Base-by-base conservation (phyloP, 2,113 vertebrate species). In the Bujurquina vittata region DNA sequence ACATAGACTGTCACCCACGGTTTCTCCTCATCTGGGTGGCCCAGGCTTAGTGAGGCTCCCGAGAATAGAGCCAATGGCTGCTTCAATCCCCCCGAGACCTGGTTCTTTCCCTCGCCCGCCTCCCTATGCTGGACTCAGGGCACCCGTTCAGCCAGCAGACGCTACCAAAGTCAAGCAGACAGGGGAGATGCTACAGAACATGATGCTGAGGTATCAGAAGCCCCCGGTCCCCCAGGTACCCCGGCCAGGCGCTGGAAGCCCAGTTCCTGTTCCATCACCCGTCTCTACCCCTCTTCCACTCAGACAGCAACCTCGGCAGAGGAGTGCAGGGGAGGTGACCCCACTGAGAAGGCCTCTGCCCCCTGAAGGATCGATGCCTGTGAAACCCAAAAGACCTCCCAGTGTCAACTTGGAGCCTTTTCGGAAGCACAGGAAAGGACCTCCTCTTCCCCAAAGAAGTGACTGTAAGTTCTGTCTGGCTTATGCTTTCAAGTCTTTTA, bases 331-430 rank as follows among this genome's bases (percentile, higher is more conserved):
- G 0, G 79, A 95, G 0, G 95, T 95, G 60, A 37, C 49, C 22
- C 96, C 96, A 1, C 91, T 75, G 10, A 95, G 92, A 73, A 96
- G 81, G 81, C 93, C 95, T 4, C 81, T 97, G 61, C 96, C 96
- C 2, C 83, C 84, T 0, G 2, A 88, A 74, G 94, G 94, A 18
- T 62, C n/a, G 0, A 67, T 84, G 55, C 96, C 96, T 0, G 1
- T 90, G 31, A 97, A 97, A 83, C 96, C 96, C 33, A 93, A 37
- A 81, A 93, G 95, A 1, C 97, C 97, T 40, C 95, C 95, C 3
- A 31, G 7, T 0, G 94, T 97, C 78, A 94, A 94, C 77, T 93
- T 97, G 85, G 87, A 95, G 54, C 92, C 84, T 3, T 95, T 75
- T 37, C 5, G 8, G 46, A 92, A 35, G 43, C 10, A 29, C 4